A percentile compares a stretch with the other conserved stretches of the same genome.
phyloP scores from a whole-genome alignment of 2,113 vertebrate species.

The Geococcyx californianus region DNA sequence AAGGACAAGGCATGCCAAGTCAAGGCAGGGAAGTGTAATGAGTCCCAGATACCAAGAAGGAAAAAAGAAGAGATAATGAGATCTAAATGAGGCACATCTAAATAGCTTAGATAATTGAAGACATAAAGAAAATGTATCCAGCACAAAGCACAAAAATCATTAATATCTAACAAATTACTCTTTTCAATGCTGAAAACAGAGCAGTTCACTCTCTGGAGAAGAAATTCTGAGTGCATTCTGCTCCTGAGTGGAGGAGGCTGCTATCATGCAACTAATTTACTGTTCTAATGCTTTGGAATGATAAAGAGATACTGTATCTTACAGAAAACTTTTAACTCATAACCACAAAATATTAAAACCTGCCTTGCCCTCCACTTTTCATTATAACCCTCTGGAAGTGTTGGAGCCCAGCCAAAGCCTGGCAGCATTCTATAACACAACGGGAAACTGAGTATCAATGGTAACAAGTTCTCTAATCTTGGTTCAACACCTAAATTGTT shows the following conservation, averaged over 20 bases:
- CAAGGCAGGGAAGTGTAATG: background rate
- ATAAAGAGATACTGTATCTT: background rate
- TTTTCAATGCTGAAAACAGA: background rate
- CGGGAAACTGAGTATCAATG: fast-evolving
- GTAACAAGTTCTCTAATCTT: background rate
- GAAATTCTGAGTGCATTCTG: background rate
- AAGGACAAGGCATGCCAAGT: background rate
- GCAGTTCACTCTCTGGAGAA: background rate
- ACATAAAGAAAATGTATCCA: background rate
- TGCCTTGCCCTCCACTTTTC: background rate
- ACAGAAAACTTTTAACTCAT: background rate
- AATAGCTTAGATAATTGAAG: constrained; percentile 4
- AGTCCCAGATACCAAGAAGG: background rate
- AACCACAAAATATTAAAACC: background rate
- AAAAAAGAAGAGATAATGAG: background rate
- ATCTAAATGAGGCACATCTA: constrained; percentile 19
- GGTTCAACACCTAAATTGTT: background rate
- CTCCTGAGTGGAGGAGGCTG: background rate
- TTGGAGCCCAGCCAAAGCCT: background rate
- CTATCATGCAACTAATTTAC: background rate
- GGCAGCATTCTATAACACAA: background rate
- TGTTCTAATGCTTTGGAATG: background rate
- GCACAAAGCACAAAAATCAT: background rate
- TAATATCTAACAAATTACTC: background rate
- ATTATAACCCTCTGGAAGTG: background rate